These are phyloP conservation scores for Microtus pennsylvanicus DNA, from an alignment of 2,113 vertebrate species.

Conservation along the genomic window DNA sequence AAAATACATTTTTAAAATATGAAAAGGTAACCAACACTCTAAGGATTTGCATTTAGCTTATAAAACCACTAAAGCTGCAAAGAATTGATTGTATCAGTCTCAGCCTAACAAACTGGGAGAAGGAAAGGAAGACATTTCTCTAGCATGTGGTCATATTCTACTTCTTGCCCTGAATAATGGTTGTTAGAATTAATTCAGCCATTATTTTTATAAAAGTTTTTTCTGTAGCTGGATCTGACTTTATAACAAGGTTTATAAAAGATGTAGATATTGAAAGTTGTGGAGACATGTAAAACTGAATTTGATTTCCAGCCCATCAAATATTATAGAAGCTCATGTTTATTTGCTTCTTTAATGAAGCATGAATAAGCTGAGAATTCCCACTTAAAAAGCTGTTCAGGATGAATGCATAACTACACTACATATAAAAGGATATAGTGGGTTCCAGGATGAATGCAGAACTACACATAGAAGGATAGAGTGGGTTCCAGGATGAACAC, in stretches of 20 bases:
- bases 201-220: background rate
- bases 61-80: background rate
- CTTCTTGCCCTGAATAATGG: background rate
- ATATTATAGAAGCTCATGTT: background rate
- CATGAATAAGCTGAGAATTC: background rate
- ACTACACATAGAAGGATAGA: background rate
- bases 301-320: background rate
- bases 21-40: background rate
- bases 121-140: background rate
- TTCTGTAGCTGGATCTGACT: background rate
- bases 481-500: too few relatives aligned
- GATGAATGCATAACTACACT: too few relatives aligned
- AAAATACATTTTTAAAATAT: background rate
- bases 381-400: background rate
- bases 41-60: background rate
- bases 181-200: background rate
- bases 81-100: background rate
- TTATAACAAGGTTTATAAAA: background rate
- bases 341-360: background rate
- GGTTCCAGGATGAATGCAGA: background rate
- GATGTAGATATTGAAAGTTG: background rate
- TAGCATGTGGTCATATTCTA: too few relatives aligned
- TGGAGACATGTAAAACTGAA: background rate
- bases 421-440: background rate
- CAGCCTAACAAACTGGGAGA: too few relatives aligned